Conservation (phyloP, 2,797 vertebrate species). For the Hoplostethus mediterraneus region DNA sequence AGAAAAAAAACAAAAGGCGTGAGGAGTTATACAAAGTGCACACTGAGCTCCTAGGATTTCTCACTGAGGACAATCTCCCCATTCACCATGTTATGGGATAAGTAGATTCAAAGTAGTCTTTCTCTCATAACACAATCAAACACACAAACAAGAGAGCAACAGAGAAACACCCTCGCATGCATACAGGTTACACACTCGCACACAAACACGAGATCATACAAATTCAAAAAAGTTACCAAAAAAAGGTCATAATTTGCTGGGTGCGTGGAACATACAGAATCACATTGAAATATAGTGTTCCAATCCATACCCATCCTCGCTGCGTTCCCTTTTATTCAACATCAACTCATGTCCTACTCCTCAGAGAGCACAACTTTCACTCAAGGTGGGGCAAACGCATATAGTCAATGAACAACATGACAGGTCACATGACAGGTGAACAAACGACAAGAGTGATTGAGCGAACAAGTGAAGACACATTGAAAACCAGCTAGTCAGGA, state of each 20-base stretch:
- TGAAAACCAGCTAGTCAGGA: neutral
- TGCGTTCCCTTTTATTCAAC: conserved; percentile 75
- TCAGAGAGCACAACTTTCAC: conserved; percentile 19
- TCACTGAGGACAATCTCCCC: conserved; percentile 72
- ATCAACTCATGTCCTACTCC: conserved; percentile 23
- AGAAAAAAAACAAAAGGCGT: conserved; percentile 83
- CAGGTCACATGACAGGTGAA: conserved; percentile 23
- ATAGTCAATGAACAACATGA: conserved; percentile 32
- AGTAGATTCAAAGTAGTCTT: conserved; percentile 69
- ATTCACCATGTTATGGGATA: conserved; percentile 59
- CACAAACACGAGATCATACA: conserved; percentile 56
- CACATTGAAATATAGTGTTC: conserved; percentile 66
- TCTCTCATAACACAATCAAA: conserved; percentile 66
- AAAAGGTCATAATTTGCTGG: conserved; percentile 40
- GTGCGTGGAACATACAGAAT: conserved; percentile 56
- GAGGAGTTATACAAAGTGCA: conserved; percentile 92
- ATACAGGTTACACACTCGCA: conserved; percentile 56
- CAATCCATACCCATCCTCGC: conserved; percentile 47
- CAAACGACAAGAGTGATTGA: neutral
- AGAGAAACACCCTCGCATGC: conserved; percentile 60
- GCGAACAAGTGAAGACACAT: conserved; percentile 13
- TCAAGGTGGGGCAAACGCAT: conserved; percentile 36
- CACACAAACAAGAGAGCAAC: conserved; percentile 38
- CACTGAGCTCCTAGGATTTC: conserved; percentile 85
- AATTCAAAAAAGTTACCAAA: conserved; percentile 45